Evolutionary conservation across 2,113 vertebrate species (phyloP), one percentile per base, ranked within the genome.

Genomic region (Indri indri): DNA sequence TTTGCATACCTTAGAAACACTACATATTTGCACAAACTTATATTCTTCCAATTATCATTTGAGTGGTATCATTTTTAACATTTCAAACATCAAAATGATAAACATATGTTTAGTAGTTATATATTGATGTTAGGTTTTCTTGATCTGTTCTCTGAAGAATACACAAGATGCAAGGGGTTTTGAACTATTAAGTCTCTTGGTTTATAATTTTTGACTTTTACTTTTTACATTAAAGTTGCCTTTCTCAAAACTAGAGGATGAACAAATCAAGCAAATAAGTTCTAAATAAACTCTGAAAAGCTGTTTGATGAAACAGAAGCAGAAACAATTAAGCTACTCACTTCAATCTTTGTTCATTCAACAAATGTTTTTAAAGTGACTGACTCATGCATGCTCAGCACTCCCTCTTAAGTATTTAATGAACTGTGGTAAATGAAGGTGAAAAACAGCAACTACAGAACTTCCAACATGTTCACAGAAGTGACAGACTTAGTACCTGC

Each of bases 261-360:
- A 65, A 90, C 22, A 47, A 84, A 50, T 37, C 37, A 91, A 89
- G 86, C 84, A 95, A 88, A 81, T 42, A 34, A 93, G 4, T 68
- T 93, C 47, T 74, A 68, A 90, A 34, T 90, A 83, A 80, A 25
- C 66, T 95, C 9, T 96, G 71, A 91, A 52, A 3, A 94, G 85
- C 61, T 70, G 22, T 73, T 42, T 83, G 61, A 94, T n/a, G 68
- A 79, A 79, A 66, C 23, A 66, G 30, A 87, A 87, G 71, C 42
- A 95, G 32, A 90, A 71, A 47, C 13, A 71, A 42, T 83, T 83
- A 66, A 92, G 59, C 13, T 50, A 59, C 47, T 93, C 71, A 54
- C 52, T 61, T 66, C 32, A 84, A 54, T 45, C 23, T 68, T 11
- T 76, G 66, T 87, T 77, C 45, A 86, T 20, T 86, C n/a, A 30